Evolutionary conservation across 2,888 invertebrate species (phyloP).

Genomic region (Drosophila peninsularis): DNA sequence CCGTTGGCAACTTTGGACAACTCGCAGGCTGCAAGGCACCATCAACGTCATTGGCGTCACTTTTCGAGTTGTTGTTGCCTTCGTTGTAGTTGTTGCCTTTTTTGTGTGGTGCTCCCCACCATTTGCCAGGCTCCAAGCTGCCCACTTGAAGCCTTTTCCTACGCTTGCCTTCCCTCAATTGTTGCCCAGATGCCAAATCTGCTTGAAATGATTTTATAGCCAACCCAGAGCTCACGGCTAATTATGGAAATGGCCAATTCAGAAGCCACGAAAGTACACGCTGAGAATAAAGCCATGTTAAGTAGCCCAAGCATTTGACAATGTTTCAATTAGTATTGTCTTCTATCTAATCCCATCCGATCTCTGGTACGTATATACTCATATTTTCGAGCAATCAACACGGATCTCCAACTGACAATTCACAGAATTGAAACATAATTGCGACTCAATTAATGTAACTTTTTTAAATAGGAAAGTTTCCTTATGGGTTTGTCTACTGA

Average conservation of each 20-base stretch:
- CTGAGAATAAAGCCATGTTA: not conserved
- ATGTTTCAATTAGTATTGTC: too few relatives aligned
- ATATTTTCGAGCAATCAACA: too few relatives aligned
- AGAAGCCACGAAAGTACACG: not conserved
- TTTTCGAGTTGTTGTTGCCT: constrained; percentile 11
- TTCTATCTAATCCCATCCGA: too few relatives aligned
- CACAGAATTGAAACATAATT: too few relatives aligned
- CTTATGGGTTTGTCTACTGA: too few relatives aligned
- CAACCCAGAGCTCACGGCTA: constrained; percentile 17
- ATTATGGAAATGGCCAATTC: constrained; percentile 23
- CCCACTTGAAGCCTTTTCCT: constrained; percentile 16
- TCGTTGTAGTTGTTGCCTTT: not conserved
- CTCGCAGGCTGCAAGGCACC: constrained; percentile 27
- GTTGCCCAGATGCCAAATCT: constrained; percentile 33
- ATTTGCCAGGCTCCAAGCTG: constrained; percentile 12
- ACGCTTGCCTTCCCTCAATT: constrained; percentile 14
- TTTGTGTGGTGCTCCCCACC: not conserved
- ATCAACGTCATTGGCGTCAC: constrained; percentile 26
- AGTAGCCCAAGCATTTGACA: too few relatives aligned
- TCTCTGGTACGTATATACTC: too few relatives aligned
- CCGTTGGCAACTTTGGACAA: constrained; percentile 51
- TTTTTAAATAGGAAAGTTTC: too few relatives aligned
- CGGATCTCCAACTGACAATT: too few relatives aligned
- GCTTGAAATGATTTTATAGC: constrained; percentile 27
- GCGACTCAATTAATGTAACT: too few relatives aligned